Base-by-base conservation (phyloP, 2,797 vertebrate species). In the Pseudochirops corinnae region DNA sequence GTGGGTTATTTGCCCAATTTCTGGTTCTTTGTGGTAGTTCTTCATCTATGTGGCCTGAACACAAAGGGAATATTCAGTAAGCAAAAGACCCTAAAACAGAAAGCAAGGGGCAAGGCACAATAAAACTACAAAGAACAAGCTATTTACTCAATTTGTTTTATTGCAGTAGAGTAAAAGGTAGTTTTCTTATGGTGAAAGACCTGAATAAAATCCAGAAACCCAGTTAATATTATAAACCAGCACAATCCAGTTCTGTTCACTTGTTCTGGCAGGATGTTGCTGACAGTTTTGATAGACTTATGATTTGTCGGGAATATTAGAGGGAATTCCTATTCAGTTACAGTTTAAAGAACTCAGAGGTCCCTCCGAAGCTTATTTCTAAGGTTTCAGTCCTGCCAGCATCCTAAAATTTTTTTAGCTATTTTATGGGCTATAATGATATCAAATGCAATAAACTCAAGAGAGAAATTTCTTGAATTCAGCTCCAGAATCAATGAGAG, bases 1-100 rank as follows among this genome's bases (percentile, higher is more conserved):
- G 56, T 58, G 94, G 56, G 12, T 97, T 97, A 97, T 62, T 97
- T 94, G 91, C 95, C 96, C 97, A 96, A 94, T 97, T 97, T 97
- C 94, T 97, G 56, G 90, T 67, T 97, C 97, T 97, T 95, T 26
- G 93, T 82, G 52, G 91, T 94, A 97, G 92, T 91, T 53, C 96
- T 95, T 56, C 46, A 94, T 97, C 96, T 56, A 56, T 0, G 93
- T 26, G 53, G 58, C 92, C 96, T 96, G 92, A 4, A 97, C 91
- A 98, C 91, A 95, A 60, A 50, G 56, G 87, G 6, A 92, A 95
- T 91, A 62, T 0, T 55, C 58, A 29, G 31, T 95, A 92, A 92
- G 50, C 0, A 16, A 3, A 92, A 87, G n/a, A n/a, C n/a, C 13
- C 26, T 29, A 2, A 28, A 56, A 96, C 28, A 95, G 92, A 90